A percentile compares a stretch with the other conserved stretches of the same genome.
These are phyloP conservation scores for Drosophila putrida DNA, from an alignment of 2,888 invertebrate genomes.

Conservation along the genomic window DNA sequence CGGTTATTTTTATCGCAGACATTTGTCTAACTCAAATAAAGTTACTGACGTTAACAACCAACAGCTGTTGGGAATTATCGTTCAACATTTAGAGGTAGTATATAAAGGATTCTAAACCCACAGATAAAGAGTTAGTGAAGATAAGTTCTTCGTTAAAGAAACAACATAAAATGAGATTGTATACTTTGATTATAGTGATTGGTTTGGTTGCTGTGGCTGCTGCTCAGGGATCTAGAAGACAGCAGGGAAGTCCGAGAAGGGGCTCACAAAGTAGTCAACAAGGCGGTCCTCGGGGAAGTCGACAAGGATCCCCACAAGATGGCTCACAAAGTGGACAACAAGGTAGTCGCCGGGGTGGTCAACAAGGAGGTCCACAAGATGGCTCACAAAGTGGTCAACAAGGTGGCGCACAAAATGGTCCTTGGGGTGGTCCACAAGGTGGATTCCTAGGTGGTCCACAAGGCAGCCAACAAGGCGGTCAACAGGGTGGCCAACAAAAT, in stretches of 20 bases:
- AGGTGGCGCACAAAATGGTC: background rate
- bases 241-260: background rate
- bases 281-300: background rate
- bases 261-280: background rate
- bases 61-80: constrained; percentile 27
- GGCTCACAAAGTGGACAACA: background rate
- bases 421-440: background rate
- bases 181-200: constrained; percentile 16
- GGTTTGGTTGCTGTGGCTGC: constrained; percentile 12
- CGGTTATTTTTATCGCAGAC: background rate
- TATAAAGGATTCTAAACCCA: constrained; percentile 8
- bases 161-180: constrained; percentile 26
- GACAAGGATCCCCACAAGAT: background rate
- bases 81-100: background rate
- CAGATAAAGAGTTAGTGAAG: constrained; percentile 3
- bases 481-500: background rate
- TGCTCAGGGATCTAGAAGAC: constrained; percentile 16
- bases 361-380: background rate
- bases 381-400: background rate
- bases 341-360: background rate
- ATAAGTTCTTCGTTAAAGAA: background rate
- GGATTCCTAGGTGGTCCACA: background rate
- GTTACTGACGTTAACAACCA: constrained; percentile 2
- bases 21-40: constrained; percentile 16
- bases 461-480: background rate